Conservation (phyloP, 2,113 vertebrate species). For the Amazona guildingii region DNA sequence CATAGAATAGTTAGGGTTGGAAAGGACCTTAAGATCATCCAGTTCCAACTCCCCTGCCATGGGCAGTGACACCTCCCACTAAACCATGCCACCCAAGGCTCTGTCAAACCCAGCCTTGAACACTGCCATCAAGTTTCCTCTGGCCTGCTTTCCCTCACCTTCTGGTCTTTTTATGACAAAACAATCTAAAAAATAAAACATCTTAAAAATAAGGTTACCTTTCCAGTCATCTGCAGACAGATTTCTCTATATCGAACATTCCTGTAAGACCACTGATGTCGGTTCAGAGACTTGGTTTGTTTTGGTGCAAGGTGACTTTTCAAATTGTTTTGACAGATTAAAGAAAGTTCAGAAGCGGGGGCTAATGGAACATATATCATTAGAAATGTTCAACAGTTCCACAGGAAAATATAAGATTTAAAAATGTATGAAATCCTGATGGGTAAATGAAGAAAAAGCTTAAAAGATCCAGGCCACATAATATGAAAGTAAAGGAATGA, state of each 20-base stretch:
- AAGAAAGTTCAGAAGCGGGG: not conserved
- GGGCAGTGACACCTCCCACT: no score
- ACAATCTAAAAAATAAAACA: not conserved
- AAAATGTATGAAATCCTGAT: not conserved
- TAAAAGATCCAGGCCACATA: not conserved
- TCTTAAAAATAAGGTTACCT: not conserved
- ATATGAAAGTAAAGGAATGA: not conserved
- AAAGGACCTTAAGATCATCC: no score
- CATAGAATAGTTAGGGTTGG: no score
- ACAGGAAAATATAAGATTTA: not conserved
- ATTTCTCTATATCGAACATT: not conserved
- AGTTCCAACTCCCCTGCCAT: no score
- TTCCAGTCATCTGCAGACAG: not conserved
- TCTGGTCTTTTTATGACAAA: not conserved
- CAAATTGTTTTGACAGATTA: not conserved
- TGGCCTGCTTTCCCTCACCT: accelerated
- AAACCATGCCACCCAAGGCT: no score
- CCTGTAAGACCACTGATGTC: not conserved
- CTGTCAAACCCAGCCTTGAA: no score
- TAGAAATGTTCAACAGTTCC: not conserved
- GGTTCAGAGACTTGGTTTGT: not conserved
- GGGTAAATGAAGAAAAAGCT: not conserved
- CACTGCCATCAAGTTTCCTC: not conserved
- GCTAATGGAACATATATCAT: not conserved
- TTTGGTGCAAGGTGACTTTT: not conserved